Base-by-base conservation (phyloP, 2,888 invertebrate genomes). In the Cerastis leucographa region DNA sequence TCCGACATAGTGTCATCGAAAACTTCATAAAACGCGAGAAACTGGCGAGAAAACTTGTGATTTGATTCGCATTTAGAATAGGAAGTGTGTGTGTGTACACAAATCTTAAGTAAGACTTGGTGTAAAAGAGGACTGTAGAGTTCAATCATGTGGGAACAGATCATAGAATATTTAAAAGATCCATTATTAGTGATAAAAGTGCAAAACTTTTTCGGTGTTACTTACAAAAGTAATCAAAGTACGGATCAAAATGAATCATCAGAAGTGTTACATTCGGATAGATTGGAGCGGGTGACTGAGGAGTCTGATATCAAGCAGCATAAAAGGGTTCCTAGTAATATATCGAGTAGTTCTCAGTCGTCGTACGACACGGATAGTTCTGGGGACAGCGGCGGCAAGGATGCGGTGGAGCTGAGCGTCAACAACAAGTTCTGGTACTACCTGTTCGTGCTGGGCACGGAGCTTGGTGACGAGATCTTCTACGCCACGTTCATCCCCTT, bases 401-500 rank as follows among this genome's bases (percentile, higher is more conserved):
- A 95, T 3, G 94, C 95, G 61, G 90, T 95, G 6, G 94, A 94
- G 71, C 97, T 96, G 89, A 94, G 95, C 67, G 97, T 98, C 76
- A 97, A 97, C 67, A 98, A 98, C 93, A 97, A 97, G 90, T 98
- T 98, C 91, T 98, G 99, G 98, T 98, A 98, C 95, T 98, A 98
- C 93, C 91, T 99, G 81, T 99, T 99, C 93, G 94, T 97, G 35
- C 97, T 99, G 91, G 99, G 99, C 29, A 99, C 99, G 0, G 98
- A 98, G 81, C 95, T 99, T 35, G 99, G 99, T 0, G 99, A 99
- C 95, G 99, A 99, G 95, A 97, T 98, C 82, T 99, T 99, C 94
- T 99, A 99, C 94, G 98, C 98, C 2, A 97, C 97, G n/a, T 99
- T 99, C 91, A 99, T 99, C 90, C 99, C 99, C 1, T 99, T 99